Base-by-base conservation (phyloP, 2,888 invertebrate genomes). In the Calliphora vomitoria region DNA sequence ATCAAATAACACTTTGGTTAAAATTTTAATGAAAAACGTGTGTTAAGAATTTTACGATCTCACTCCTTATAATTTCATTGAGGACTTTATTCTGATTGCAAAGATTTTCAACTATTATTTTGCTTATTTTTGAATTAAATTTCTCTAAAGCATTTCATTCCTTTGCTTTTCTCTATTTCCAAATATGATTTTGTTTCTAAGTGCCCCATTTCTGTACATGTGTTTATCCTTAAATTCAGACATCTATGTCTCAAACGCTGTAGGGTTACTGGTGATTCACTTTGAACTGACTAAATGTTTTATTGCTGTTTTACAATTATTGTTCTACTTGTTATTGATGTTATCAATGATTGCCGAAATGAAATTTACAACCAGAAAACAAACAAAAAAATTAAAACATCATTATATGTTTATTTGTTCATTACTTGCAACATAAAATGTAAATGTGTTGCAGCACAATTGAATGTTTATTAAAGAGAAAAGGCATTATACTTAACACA, bases 401-500 rank as follows among this genome's bases (percentile, higher is more conserved):
- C 35, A 69, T 71, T 38, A 53, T 15, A 13, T 35, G 8, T 72
- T 72, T 82, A 66, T 41, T 47, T 58, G n/a, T 64, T 68, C 68
- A 79, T 71, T 81, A 55, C 64, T 76, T 47, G 64, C 71, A 85
- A 82, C 66, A 82, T 74, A 72, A 85, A 76, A 86, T 64, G n/a
- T 47, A 78, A 82, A 50, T 55, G n/a, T 85, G 76, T 72, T 85
- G 85, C 81, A 71, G 55, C 47, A 47, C 53, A 81, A 44, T 64
- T 81, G 72, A 72, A 81, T 47, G 41, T 72, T 80, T 64, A 55
- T 44, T 64, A 41, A 66, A 35, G 31, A 47, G 60, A 18, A 75
- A 62, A 72, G 41, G 38, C 25, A 66, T 55, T 74, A 55, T 64
- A 74, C 10, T 44, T 44, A 1, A 38, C 15, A n/a, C 41, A 44